Evolutionary conservation across 2,113 vertebrate species (phyloP).

Genomic region (Dasyprocta punctata): DNA sequence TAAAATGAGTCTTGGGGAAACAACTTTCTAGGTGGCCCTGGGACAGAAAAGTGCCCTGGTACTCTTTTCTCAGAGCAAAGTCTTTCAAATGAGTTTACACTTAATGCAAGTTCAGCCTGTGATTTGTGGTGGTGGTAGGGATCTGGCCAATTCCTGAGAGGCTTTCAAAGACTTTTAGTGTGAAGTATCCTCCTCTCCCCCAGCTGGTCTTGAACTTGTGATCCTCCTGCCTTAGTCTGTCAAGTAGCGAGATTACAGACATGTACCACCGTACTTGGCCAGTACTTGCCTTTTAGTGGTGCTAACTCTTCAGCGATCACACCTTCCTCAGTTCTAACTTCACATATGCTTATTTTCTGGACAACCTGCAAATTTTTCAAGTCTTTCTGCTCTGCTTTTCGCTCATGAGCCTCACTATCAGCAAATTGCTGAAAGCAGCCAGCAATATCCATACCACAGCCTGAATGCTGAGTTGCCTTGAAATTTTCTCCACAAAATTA

Average conservation of each 20-base stretch:
- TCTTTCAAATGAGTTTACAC: background rate
- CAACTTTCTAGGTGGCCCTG: background rate
- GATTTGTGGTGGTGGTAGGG: background rate
- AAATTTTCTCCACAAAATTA: background rate
- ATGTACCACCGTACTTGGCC: background rate
- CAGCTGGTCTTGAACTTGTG: background rate
- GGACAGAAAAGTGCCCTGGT: background rate
- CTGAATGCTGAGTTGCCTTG: background rate
- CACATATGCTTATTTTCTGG: background rate
- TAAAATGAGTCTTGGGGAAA: background rate
- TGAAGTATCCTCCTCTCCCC: fast-evolving
- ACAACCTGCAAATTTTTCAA: background rate
- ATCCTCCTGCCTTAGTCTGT: background rate
- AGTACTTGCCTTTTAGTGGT: background rate
- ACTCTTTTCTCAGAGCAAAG: background rate
- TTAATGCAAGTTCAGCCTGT: background rate
- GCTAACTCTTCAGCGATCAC: background rate
- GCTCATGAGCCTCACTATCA: background rate
- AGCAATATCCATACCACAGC: background rate
- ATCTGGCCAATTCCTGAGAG: background rate
- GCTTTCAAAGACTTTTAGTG: background rate
- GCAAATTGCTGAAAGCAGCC: background rate
- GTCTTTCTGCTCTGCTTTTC: background rate
- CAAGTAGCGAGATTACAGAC: background rate
- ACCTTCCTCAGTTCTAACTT: background rate